Evolutionary conservation across 2,113 vertebrate genomes (phyloP), one percentile per base, ranked within the genome.

Genomic region (Vulpes vulpes): DNA sequence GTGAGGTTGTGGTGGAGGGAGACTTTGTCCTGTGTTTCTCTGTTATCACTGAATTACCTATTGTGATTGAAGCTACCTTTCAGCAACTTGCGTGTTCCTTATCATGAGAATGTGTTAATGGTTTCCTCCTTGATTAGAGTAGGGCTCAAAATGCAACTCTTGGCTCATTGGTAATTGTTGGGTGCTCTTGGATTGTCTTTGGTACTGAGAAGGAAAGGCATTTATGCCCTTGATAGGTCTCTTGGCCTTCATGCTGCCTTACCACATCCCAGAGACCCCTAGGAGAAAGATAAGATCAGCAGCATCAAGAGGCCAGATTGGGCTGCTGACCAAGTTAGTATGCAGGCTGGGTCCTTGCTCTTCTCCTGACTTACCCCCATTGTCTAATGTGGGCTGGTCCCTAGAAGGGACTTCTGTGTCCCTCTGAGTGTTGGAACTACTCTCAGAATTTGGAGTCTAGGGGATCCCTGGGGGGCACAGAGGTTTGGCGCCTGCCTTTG

Each of bases 11-110:
- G 25, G 49, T 16, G 2, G 22, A 51, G 86, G 73, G 57, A 71
- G 43, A 95, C 83, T 93, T 93, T 49, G 92, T 43, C 71, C 78
- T 93, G 20, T 51, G 30, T 94, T 17, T 25, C 30, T 80, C 9
- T 57, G 8, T 76, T 57, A 86, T 78, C 32, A 19, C 35, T 22
- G 23, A 91, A 64, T 38, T 89, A 20, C n/a, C 43, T 20, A 5
- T 65, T 51, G 1, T 17, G 5, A 0, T 35, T 43, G 43, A 22
- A 38, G 14, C 15, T 73, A 6, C 55, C 11, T 69, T 30, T 14
- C 32, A 17, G 55, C 10, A 2, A 0, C 60, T 22, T 35, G 30
- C 27, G 1, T 35, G 64, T 62, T 11, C 69, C 81, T 84, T 69
- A 25, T 71, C 43, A 80, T 27, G 53, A 16, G 30, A 57, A 17